Evolutionary conservation across 2,888 invertebrate species (phyloP).

Genomic region (Melieria picta): DNA sequence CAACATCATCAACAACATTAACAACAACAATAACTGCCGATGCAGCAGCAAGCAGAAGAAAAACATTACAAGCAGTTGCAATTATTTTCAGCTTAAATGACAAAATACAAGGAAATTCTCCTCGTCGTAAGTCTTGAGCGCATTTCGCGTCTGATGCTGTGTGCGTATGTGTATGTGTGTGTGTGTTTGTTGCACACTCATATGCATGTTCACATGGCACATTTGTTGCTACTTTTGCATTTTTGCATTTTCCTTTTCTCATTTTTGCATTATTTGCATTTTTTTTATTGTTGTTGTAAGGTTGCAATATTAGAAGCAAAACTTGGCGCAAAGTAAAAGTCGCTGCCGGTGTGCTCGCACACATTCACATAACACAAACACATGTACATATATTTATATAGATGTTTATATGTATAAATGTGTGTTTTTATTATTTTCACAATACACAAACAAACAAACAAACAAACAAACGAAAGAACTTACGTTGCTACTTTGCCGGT

Average conservation of each 20-base stretch:
- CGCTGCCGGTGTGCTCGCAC: no score
- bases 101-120: conserved; percentile 62
- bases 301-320: neutral
- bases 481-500: conserved; percentile 49
- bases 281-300: neutral
- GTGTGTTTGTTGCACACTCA: neutral
- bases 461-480: conserved; percentile 30
- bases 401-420: conserved; percentile 41
- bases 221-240: neutral
- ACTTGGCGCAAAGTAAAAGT: no score
- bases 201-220: neutral
- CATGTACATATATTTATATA: conserved; percentile 20
- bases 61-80: conserved; percentile 60
- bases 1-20: conserved; percentile 23
- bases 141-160: neutral
- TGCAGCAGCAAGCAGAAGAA: conserved; percentile 24
- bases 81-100: conserved; percentile 65
- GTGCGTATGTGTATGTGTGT: conserved; percentile 5
- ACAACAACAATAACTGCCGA: conserved; percentile 16
- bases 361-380: neutral
- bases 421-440: neutral
- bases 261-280: neutral
- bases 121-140: conserved; percentile 38
- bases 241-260: neutral
- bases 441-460: conserved; percentile 7